Evolutionary conservation across 2,113 vertebrate species (phyloP).

Genomic region (Smithornis capensis): DNA sequence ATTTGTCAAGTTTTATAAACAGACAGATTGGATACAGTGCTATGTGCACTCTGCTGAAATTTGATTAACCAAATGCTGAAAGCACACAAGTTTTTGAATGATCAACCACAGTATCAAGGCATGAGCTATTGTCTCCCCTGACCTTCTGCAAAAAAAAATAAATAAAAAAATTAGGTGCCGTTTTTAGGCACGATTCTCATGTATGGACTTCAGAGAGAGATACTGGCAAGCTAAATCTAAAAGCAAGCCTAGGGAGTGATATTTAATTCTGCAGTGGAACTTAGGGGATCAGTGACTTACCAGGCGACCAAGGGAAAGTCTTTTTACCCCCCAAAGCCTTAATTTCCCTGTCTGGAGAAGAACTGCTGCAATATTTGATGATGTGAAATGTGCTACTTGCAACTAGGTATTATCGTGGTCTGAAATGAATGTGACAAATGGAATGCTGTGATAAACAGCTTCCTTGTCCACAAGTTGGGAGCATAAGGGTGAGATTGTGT

Average conservation of each 20-base stretch:
- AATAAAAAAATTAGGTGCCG: background rate
- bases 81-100: background rate
- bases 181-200: background rate
- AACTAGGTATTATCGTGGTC: background rate
- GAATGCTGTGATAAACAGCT: constrained; percentile 53
- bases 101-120: background rate
- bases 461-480: background rate
- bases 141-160: too few relatives aligned
- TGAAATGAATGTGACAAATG: constrained; percentile 15
- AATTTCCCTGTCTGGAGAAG: background rate
- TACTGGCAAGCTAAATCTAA: background rate
- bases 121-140: background rate
- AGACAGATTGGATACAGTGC: background rate
- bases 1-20: background rate
- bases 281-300: background rate
- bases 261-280: background rate
- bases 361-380: background rate
- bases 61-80: background rate
- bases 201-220: background rate
- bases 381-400: background rate
- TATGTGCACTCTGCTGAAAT: background rate
- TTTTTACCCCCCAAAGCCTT: background rate
- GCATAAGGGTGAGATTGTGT: constrained; percentile 56
- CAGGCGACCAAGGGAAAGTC: background rate
- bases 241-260: background rate